Conservation (phyloP, 2,888 invertebrate genomes). For the Himalopsyche japonica region DNA sequence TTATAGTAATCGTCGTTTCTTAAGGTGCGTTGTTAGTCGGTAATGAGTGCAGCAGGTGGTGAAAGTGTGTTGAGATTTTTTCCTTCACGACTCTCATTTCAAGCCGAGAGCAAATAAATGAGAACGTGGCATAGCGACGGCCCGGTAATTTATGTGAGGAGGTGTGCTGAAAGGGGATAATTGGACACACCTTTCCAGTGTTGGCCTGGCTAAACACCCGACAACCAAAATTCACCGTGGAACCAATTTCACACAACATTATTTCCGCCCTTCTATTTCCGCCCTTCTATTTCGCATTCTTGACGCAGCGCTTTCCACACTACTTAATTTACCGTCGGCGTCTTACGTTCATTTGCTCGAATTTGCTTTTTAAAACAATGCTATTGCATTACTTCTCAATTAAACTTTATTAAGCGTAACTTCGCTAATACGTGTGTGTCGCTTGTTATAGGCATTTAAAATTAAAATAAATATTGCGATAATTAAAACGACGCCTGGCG, state of each 20-base stretch:
- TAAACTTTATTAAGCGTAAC: not conserved
- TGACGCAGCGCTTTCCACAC: not conserved
- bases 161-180: constrained; percentile 25
- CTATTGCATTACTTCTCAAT: constrained; percentile 1
- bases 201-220: constrained; percentile 26
- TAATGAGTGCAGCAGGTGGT: not conserved
- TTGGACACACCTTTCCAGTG: constrained; percentile 39
- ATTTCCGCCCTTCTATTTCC: constrained; percentile 15
- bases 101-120: constrained; percentile 2
- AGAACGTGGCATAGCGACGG: constrained; percentile 1
- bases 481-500: not conserved
- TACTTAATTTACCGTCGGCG: not conserved
- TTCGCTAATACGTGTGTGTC: not conserved
- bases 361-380: not conserved
- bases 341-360: constrained; percentile 10
- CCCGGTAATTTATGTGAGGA: constrained; percentile 32
- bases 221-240: constrained; percentile 22
- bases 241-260: constrained; percentile 26
- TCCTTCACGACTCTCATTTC: constrained; percentile 3
- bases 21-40: not conserved
- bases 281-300: constrained; percentile 17
- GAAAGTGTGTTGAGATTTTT: not conserved
- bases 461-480: not conserved
- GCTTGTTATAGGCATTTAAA: not conserved
- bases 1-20: not conserved